phyloP scores from a whole-genome alignment of 2,113 vertebrate species.

The Nansenia antarctica region DNA sequence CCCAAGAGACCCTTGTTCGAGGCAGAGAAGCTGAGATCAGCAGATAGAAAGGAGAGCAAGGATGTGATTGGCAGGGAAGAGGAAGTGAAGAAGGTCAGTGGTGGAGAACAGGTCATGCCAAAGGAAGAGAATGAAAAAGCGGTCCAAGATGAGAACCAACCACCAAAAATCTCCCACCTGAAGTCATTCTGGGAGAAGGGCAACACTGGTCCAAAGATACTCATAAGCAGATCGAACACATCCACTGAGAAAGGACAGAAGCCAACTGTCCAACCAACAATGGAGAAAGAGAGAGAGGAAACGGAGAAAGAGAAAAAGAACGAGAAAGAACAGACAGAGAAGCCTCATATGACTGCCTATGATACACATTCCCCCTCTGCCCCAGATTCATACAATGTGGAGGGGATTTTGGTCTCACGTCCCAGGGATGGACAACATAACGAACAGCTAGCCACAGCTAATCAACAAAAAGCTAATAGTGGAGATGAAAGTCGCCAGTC shows the following conservation, averaged over 20 bases:
- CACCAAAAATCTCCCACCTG: conserved; percentile 54
- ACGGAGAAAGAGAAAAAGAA: conserved; percentile 4
- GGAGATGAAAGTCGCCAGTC: neutral
- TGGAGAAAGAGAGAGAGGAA: conserved; percentile 19
- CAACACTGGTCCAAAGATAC: conserved; percentile 61
- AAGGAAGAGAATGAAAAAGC: conserved; percentile 29
- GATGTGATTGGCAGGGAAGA: conserved; percentile 28
- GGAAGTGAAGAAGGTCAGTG: conserved; percentile 12
- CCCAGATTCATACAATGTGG: conserved; percentile 13
- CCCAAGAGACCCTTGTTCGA: neutral
- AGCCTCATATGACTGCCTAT: conserved; percentile 7
- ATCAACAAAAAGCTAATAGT: conserved; percentile 7
- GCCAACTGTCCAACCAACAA: neutral
- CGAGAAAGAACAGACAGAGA: neutral
- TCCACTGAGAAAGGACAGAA: conserved; percentile 39
- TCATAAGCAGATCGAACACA: conserved; percentile 48
- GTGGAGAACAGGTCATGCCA: conserved; percentile 5
- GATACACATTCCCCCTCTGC: too few species aligned
- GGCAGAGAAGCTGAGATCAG: conserved; percentile 7
- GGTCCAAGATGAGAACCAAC: conserved; percentile 37
- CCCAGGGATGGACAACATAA: conserved; percentile 10
- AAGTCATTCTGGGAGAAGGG: conserved; percentile 72
- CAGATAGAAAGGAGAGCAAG: conserved; percentile 20
- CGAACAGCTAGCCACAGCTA: neutral
- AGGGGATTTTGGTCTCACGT: conserved; percentile 11